Conservation (phyloP, 2,113 vertebrate species). For the Paedocypris sp. region DNA sequence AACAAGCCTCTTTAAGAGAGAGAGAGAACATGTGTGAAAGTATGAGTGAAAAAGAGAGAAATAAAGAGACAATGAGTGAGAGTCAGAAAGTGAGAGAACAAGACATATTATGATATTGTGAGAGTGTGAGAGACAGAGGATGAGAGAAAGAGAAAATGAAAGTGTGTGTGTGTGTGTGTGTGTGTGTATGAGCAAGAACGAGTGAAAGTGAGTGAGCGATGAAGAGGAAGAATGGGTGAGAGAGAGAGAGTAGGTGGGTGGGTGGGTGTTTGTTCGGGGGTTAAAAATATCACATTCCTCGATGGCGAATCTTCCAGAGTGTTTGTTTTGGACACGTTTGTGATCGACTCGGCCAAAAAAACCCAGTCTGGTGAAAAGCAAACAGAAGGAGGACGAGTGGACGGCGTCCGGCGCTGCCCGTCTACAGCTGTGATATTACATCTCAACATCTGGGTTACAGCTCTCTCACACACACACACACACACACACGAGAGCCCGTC, state of each 20-base stretch:
- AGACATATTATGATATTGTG: no score
- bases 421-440: constrained; percentile 91
- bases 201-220: no score
- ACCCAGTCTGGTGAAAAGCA: constrained; percentile 94
- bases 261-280: constrained; percentile 37
- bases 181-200: no score
- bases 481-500: constrained; percentile 39
- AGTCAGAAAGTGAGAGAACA: no score
- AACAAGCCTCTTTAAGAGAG: constrained; percentile 76
- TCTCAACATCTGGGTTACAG: constrained; percentile 98
- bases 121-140: no score
- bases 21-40: no score
- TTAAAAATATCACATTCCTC: constrained; percentile 56
- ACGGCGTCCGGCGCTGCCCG: constrained; percentile 73
- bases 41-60: no score
- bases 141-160: no score
- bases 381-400: constrained; percentile 87
- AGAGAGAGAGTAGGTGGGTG: constrained; percentile 11
- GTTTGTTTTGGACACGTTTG: constrained; percentile 98
- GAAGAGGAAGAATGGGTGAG: no score
- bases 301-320: constrained; percentile 73
- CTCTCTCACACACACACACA: constrained; percentile 55
- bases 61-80: no score
- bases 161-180: no score
- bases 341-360: constrained; percentile 96